Percentiles rank a stretch among this genome's conserved stretches.
Conservation (phyloP, 2,113 vertebrate species). For the Solea senegalensis region DNA sequence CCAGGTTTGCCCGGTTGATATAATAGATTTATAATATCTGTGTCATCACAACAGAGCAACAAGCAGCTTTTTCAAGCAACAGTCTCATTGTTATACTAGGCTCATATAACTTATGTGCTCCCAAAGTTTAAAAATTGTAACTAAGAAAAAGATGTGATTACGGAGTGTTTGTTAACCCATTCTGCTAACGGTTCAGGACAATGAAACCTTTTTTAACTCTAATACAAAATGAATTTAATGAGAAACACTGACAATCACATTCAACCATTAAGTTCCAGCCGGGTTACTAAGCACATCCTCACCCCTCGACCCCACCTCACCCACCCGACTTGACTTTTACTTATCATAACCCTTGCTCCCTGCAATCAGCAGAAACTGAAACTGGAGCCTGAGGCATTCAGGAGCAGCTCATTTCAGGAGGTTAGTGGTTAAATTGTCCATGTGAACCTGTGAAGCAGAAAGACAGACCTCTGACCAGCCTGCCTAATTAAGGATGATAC, state of each 20-base stretch:
- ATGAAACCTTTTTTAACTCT: no score
- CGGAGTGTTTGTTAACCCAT: no score
- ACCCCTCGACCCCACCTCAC: not conserved
- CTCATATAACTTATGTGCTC: no score
- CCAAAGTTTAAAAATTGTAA: no score
- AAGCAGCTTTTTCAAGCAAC: no score
- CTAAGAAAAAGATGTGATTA: no score
- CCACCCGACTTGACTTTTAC: constrained; percentile 53
- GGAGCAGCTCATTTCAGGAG: constrained; percentile 79
- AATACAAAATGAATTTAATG: no score
- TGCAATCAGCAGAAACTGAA: constrained; percentile 70
- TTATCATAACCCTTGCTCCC: constrained; percentile 67
- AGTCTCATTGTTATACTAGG: no score
- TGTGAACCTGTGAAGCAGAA: constrained; percentile 79
- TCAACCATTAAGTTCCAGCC: not conserved
- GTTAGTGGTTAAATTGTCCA: constrained; percentile 86
- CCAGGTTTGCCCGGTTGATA: no score
- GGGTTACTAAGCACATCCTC: constrained; percentile 1
- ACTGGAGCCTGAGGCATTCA: constrained; percentile 80
- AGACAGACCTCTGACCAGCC: constrained; percentile 74
- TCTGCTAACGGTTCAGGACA: no score
- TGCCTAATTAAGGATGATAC: constrained; percentile 81
- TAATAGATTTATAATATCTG: no score
- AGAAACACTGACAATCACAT: not conserved
- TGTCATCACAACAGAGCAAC: no score